Conservation (phyloP, 2,113 vertebrate genomes). For the Tricholaema leucomelas region DNA sequence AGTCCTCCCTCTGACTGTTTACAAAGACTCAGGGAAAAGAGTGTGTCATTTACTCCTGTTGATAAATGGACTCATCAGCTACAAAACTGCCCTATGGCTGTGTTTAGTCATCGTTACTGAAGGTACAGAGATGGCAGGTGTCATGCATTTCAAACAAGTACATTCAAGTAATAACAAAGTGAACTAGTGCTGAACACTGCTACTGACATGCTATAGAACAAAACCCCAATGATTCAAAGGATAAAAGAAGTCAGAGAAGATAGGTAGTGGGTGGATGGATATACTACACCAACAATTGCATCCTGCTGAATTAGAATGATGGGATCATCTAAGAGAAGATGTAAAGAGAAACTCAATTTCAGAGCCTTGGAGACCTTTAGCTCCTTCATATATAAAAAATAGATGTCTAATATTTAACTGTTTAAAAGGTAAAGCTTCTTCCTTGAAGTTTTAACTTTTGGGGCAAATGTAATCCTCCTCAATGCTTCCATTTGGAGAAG, state of each 20-base stretch:
- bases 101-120: conserved; percentile 3
- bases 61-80: conserved; percentile 21
- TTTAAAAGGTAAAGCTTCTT: background rate
- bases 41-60: background rate
- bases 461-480: background rate
- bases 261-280: background rate
- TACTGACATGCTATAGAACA: background rate
- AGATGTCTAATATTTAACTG: background rate
- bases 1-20: background rate
- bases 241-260: background rate
- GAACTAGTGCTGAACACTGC: background rate
- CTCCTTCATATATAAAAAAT: background rate
- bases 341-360: background rate
- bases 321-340: background rate
- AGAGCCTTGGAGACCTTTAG: background rate
- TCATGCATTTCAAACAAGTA: background rate
- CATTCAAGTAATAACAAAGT: background rate
- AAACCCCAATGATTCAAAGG: background rate
- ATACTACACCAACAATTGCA: background rate
- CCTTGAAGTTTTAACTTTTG: background rate
- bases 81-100: conserved; percentile 9
- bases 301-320: background rate
- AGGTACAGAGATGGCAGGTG: background rate
- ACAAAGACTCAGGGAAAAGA: background rate
- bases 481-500: background rate